Conservation (phyloP, 2,797 vertebrate genomes). For the Alcedo quadribrachys region DNA sequence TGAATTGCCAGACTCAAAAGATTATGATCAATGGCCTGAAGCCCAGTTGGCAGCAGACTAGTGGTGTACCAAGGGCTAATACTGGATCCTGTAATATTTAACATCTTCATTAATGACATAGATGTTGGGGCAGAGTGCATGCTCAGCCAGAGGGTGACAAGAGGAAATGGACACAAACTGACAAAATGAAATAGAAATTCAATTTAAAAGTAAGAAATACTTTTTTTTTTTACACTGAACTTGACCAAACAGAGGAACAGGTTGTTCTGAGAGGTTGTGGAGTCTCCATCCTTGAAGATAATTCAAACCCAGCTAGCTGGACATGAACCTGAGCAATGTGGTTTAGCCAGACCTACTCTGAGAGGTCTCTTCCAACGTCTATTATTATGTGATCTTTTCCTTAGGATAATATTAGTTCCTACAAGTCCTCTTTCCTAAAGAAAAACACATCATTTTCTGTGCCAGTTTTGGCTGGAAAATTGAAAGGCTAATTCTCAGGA, state of each 20-base stretch:
- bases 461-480: neutral
- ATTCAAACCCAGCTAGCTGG: neutral
- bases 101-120: neutral
- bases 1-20: neutral
- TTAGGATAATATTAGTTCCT: neutral
- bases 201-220: neutral
- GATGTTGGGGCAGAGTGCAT: neutral
- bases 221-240: neutral
- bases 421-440: neutral
- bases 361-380: neutral
- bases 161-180: neutral
- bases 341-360: neutral
- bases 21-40: neutral
- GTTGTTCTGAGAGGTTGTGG: neutral
- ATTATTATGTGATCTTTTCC: neutral
- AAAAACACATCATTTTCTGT: neutral
- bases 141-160: neutral
- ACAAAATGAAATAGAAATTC: neutral
- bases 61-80: neutral
- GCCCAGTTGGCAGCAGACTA: neutral
- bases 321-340: neutral
- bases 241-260: neutral
- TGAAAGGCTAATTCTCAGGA: neutral
- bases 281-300: neutral
- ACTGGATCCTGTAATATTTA: neutral